phyloP scores from a whole-genome alignment of 2,888 invertebrate genomes.

The Heliconius aoede region DNA sequence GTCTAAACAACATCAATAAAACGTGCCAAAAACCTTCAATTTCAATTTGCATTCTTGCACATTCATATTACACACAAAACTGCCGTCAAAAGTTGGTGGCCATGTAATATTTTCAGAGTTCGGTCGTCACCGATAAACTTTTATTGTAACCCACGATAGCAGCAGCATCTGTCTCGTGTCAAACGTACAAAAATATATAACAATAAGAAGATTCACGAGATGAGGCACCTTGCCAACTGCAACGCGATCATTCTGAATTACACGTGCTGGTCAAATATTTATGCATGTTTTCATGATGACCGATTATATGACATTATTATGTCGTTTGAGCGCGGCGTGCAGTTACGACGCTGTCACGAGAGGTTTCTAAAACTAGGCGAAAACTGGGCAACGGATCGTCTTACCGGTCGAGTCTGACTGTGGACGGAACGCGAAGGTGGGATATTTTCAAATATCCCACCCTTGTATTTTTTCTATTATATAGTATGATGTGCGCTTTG shows the following conservation, averaged over 20 bases:
- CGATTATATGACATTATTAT: conserved; percentile 18
- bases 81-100: conserved; percentile 4
- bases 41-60: conserved; percentile 10
- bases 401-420: too few species aligned
- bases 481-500: too few species aligned
- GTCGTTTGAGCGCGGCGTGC: background rate
- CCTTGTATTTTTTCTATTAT: too few species aligned
- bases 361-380: too few species aligned
- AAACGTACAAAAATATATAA: conserved; percentile 38
- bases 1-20: conserved; percentile 21
- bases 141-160: conserved; percentile 28
- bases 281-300: conserved; percentile 29
- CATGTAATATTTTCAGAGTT: conserved; percentile 26
- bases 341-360: background rate
- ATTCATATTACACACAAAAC: background rate
- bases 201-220: conserved; percentile 38
- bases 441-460: too few species aligned
- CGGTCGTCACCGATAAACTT: conserved; percentile 27
- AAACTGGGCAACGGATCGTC: too few species aligned
- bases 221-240: conserved; percentile 43
- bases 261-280: conserved; percentile 37
- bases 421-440: too few species aligned
- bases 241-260: conserved; percentile 34
- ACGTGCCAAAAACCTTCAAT: conserved; percentile 9
- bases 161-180: conserved; percentile 33